Percentiles rank a stretch among this genome's conserved stretches.
Conservation (phyloP, 2,888 invertebrate genomes). For the Metacarcinus magister region DNA sequence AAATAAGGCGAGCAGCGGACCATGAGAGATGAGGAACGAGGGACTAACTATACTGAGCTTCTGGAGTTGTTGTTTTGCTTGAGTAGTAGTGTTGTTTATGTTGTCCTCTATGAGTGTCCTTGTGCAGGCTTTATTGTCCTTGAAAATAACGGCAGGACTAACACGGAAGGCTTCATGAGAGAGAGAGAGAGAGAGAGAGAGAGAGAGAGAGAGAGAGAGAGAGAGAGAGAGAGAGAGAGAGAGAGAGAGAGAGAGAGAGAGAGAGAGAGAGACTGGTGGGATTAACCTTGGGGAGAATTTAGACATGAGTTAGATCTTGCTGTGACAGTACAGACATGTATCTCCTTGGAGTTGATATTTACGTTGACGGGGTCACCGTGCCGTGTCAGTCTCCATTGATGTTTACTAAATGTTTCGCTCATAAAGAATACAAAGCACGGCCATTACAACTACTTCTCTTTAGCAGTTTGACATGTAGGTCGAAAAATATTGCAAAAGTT, state of each 20-base stretch:
- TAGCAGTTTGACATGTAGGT: no score
- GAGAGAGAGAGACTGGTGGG: background rate
- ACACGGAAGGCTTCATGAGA: no score
- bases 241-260: background rate
- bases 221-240: background rate
- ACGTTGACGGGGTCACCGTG: background rate
- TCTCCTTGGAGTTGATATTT: background rate
- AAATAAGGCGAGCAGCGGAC: background rate
- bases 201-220: background rate
- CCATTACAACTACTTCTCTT: background rate
- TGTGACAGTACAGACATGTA: background rate
- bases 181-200: background rate
- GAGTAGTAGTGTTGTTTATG: background rate
- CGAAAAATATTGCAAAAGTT: background rate
- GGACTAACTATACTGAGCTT: background rate
- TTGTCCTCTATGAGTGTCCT: background rate
- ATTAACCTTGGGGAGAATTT: background rate
- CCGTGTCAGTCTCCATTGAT: background rate
- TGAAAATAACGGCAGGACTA: no score
- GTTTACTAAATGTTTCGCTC: background rate
- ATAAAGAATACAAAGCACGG: background rate
- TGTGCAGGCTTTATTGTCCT: background rate
- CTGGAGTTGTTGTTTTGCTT: background rate
- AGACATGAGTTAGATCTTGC: background rate
- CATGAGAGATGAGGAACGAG: background rate